Percentiles rank a stretch among this genome's conserved stretches.
phyloP scores from a whole-genome alignment of 2,797 vertebrate species.

The Acomys russatus region DNA sequence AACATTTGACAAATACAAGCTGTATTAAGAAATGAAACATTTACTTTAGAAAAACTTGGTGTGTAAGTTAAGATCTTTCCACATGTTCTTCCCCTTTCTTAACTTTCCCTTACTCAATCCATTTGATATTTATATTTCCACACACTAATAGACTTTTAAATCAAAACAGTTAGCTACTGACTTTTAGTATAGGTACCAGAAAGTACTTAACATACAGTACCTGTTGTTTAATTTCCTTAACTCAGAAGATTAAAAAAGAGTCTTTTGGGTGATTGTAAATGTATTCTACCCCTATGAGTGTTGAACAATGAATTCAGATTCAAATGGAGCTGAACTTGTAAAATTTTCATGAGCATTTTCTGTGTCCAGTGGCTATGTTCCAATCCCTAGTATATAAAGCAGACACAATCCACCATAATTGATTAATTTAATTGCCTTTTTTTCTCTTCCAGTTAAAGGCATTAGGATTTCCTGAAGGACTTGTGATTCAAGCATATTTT shows the following conservation, averaged over 20 bases:
- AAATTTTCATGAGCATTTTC: background rate
- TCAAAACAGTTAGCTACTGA: background rate
- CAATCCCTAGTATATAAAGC: background rate
- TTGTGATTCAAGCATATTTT: conserved; percentile 99
- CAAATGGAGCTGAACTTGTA: background rate
- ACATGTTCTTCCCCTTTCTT: background rate
- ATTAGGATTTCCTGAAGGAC: conserved; percentile 98
- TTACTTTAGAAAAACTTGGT: background rate
- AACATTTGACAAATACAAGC: background rate
- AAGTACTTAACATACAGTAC: background rate
- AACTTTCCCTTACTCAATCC: background rate
- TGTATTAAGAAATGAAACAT: background rate
- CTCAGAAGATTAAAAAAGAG: background rate
- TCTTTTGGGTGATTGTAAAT: background rate
- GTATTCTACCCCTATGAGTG: background rate
- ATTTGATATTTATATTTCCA: background rate
- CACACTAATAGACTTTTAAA: conserved; percentile 34
- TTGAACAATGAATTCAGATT: background rate
- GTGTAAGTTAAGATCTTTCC: background rate
- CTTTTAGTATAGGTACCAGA: conserved; percentile 10
- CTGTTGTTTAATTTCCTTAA: background rate
- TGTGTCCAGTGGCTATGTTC: background rate
- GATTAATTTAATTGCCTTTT: conserved; percentile 66
- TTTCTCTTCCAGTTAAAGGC: conserved; percentile 95
- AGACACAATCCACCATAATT: background rate